Evolutionary conservation across 2,113 vertebrate species (phyloP), one percentile per base, ranked within the genome.

Genomic region (Eulacestoma nigropectus): DNA sequence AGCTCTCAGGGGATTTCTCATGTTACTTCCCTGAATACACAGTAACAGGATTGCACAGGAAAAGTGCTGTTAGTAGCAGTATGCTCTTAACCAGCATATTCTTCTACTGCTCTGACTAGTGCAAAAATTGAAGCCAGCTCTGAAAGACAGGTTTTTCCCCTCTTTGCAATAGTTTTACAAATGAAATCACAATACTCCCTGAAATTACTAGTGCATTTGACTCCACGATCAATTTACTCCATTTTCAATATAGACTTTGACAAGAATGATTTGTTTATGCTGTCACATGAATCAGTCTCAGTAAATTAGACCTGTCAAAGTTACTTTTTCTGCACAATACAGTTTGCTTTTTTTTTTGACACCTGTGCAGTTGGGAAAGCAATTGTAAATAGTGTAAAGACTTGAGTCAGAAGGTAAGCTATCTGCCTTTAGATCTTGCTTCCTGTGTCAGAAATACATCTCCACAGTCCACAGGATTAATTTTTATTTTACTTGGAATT

Each of bases 261-360:
- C 95, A 97, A 96, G 97, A 97, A 96, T 94, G 96, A 96, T 97
- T 97, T 97, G 96, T 97, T 97, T 97, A 90, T 83, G 74, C 91
- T 97, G 95, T 96, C 97, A 89, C 93, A 94, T 77, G 89, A 97
- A 96, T 97, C 94, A 95, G 87, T 93, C 88, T 95, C 89, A 92
- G 95, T 96, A 97, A 97, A 97, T 97, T 95, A 98, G 89, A 95
- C 75, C 93, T 97, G 94, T 97, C 96, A 96, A 90, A 95, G 95
- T 95, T 97, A 97, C 96, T 97, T 95, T 96, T 93, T 95, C 94
- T 87, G 77, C 67, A 95, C 90, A 96, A 87, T 91, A 65, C 83
- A 83, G 84, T 97, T 97, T 95, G 80, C 89, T 96, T 60, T 92
- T 72, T 72, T 97, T 97, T 97, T 85, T 95, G 95, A 95, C 96